Base-by-base conservation (phyloP, 2,888 invertebrate species). In the Empis livida region DNA sequence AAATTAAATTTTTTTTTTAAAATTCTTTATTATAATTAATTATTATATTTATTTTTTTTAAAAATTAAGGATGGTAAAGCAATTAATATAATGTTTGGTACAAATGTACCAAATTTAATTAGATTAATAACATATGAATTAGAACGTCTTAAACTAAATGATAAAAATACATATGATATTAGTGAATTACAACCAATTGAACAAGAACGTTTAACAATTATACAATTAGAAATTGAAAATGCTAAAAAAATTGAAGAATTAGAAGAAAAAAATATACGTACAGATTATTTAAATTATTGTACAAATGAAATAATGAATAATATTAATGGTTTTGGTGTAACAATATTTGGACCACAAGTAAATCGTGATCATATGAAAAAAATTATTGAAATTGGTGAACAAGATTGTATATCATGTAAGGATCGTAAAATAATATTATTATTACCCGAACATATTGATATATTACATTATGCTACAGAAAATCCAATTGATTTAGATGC, bases 81-180 rank as follows among this genome's bases (percentile, higher is more conserved):
- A 52, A 77, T 90, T 2, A 83, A 82, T 57, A 75, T 89, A 38
- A 76, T 90, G 60, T 84, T 86, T 58, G 93, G 93, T 0, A 82
- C 88, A 0, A 82, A 92, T 65, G 84, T 88, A 0, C 93, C 92
- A 0, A 74, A 78, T 27, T 71, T 94, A 23, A 76, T 78, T 35
- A 71, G 75, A 46, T 65, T 82, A 30, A 80, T 93, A 45, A 70
- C 77, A 23, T 73, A 77, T n/a, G 90, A 93, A 70, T 65, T 90
- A 2, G 23, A 27, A 27, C 5, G 23, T 8, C 23, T 27, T 5
- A 27, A 27, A 27, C 74, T 77, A 10, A 49, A 59, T 0, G 64
- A 60, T 35, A 66, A 66, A 0, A 56, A 63, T 41, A 23, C 20
- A 23, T 41, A 41, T n/a, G 41, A 20, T 13, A 23, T 41, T 20